These are phyloP conservation scores for Kuschelorhynchus macadamiae DNA, from an alignment of 2,888 invertebrate species.

Conservation along the genomic window DNA sequence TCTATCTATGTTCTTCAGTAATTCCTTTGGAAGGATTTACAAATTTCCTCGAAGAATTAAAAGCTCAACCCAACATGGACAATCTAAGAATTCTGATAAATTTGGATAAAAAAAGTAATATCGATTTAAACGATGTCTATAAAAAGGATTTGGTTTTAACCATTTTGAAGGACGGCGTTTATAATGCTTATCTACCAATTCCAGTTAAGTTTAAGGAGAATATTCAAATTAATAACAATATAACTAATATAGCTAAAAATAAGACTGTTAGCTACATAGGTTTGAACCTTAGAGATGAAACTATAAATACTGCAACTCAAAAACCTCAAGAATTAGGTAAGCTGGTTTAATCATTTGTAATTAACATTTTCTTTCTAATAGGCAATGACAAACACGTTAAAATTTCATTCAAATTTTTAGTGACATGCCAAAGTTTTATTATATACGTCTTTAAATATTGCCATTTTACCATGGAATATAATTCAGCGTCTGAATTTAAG, in stretches of 20 bases:
- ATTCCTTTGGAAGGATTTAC: constrained; percentile 64
- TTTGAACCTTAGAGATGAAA: constrained; percentile 64
- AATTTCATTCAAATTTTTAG: too few relatives aligned
- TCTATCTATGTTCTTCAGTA: constrained; percentile 60
- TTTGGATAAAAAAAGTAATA: constrained; percentile 76
- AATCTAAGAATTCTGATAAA: constrained; percentile 71
- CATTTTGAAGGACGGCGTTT: constrained; percentile 74
- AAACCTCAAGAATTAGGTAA: constrained; percentile 56
- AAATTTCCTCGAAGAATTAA: constrained; percentile 61
- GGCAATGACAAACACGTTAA: too few relatives aligned
- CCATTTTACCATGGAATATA: too few relatives aligned
- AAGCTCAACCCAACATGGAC: constrained; percentile 55
- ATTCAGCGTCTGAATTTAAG: too few relatives aligned
- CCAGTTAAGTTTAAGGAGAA: constrained; percentile 61
- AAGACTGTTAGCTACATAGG: constrained; percentile 62
- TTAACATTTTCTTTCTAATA: not conserved
- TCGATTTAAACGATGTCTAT: constrained; percentile 75
- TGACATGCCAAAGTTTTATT: too few relatives aligned
- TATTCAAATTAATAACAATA: constrained; percentile 46
- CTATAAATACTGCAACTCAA: constrained; percentile 55
- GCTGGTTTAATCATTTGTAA: not conserved
- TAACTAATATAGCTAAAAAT: constrained; percentile 55
- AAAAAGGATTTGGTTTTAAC: constrained; percentile 84
- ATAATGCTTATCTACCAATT: constrained; percentile 59
- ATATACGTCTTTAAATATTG: too few relatives aligned